Evolutionary conservation across 2,888 invertebrate genomes (phyloP).

Genomic region (Digitonthophagus gazella): DNA sequence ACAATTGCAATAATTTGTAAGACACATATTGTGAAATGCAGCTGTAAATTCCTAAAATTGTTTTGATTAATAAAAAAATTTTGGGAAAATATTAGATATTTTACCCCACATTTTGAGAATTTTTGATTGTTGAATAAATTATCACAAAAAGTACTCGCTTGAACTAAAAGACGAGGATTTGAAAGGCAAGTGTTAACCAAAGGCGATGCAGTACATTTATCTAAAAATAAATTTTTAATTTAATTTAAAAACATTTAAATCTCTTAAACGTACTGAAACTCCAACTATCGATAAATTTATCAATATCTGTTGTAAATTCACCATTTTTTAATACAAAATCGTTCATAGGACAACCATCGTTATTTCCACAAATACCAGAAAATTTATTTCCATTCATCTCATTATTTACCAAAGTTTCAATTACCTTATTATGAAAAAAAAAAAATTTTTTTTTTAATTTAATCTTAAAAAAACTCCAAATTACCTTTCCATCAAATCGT

Average conservation of each 20-base stretch:
- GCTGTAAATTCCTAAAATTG: background rate
- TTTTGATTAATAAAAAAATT: too few relatives aligned
- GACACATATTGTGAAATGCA: background rate
- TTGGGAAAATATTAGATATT: too few relatives aligned
- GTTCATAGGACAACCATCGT: background rate
- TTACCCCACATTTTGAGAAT: background rate
- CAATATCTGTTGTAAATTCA: background rate
- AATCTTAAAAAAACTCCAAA: too few relatives aligned
- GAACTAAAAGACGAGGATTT: background rate
- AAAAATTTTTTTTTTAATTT: too few relatives aligned
- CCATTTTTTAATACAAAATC: background rate
- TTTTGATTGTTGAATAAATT: background rate
- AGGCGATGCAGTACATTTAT: too few relatives aligned
- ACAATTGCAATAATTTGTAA: constrained; percentile 15
- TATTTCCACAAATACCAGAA: background rate
- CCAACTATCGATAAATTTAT: constrained; percentile 8
- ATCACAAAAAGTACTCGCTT: background rate
- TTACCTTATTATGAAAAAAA: background rate
- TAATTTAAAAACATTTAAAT: too few relatives aligned
- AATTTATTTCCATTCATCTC: background rate
- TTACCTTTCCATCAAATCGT: background rate
- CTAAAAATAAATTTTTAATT: too few relatives aligned
- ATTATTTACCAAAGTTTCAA: background rate
- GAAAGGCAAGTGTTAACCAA: too few relatives aligned
- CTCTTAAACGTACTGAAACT: background rate